Percentiles rank a stretch among this genome's conserved stretches.
phyloP scores from a whole-genome alignment of 2,113 vertebrate genomes.

The Onychostruthus taczanowskii region DNA sequence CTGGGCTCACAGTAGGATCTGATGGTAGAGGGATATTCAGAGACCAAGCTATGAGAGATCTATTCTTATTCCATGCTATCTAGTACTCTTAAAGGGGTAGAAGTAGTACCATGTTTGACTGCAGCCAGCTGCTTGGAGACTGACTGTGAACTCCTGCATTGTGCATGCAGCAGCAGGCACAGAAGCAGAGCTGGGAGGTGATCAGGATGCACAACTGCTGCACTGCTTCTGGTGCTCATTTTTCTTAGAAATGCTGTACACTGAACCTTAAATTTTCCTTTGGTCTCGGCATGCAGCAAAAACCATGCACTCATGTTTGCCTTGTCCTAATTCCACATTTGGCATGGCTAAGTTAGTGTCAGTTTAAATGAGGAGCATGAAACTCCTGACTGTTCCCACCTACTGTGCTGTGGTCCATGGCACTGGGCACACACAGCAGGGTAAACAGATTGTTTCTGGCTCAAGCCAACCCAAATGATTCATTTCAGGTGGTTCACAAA shows the following conservation, averaged over 20 bases:
- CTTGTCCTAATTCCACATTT: neutral
- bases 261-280: neutral
- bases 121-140: neutral
- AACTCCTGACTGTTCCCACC: neutral
- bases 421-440: neutral
- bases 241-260: neutral
- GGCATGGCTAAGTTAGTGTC: neutral
- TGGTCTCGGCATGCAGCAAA: neutral
- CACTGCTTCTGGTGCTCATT: neutral
- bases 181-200: neutral
- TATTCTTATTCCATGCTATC: neutral
- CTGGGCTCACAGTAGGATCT: neutral
- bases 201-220: accelerated
- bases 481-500: neutral
- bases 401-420: neutral
- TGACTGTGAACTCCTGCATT: neutral
- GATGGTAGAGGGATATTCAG: neutral
- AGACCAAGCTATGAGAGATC: neutral
- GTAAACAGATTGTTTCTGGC: neutral
- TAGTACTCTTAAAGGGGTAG: neutral
- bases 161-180: neutral
- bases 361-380: neutral
- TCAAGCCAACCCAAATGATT: neutral
- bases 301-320: neutral
- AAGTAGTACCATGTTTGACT: neutral